phyloP scores from a whole-genome alignment of 2,797 vertebrate genomes.

The Intellagama lesueurii region DNA sequence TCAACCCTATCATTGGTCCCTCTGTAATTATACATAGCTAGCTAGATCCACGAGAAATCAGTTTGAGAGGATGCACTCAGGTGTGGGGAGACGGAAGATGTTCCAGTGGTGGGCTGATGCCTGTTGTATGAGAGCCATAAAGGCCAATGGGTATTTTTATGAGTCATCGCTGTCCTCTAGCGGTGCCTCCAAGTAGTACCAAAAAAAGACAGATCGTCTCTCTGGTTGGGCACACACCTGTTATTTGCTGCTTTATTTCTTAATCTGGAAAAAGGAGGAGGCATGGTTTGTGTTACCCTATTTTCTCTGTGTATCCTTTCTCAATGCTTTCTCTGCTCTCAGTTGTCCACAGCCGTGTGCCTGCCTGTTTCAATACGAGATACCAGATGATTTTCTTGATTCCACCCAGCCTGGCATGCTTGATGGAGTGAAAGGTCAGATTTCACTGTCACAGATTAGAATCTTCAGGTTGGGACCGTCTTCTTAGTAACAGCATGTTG shows the following conservation, averaged over 20 bases:
- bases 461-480: neutral
- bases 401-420: too few species aligned
- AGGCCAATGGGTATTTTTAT: neutral
- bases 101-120: neutral
- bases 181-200: neutral
- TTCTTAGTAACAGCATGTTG: too few species aligned
- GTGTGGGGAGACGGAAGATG: neutral
- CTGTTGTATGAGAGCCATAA: neutral
- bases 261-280: neutral
- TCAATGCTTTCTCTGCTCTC: neutral
- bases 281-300: neutral
- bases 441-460: neutral
- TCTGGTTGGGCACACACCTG: neutral
- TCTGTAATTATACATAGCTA: neutral
- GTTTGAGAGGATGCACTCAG: neutral
- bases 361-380: neutral
- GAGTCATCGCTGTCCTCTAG: constrained; percentile 17
- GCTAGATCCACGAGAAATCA: too few species aligned
- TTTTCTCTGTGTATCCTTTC: neutral
- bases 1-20: neutral
- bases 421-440: neutral
- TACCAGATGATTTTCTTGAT: too few species aligned
- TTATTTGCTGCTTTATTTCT: neutral
- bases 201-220: neutral
- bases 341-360: neutral